Base-by-base conservation (phyloP, 1,140 invertebrate species). In the Schlechtendalia chinensis region DNA sequence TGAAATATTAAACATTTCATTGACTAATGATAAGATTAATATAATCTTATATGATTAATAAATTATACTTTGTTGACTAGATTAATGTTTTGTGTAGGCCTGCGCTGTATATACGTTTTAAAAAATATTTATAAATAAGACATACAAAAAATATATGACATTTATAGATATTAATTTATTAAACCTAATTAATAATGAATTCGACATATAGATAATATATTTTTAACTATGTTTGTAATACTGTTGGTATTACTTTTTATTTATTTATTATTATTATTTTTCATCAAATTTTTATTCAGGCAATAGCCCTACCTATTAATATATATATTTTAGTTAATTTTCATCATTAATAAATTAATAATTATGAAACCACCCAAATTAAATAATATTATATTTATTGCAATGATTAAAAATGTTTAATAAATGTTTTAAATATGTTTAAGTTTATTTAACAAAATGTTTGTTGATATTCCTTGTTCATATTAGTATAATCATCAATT, bases 351-450 rank as follows among this genome's bases (percentile, higher is more conserved):
- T 54, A 63, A 16, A 16, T 54, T 29, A n/a, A 71, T 50, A 71
- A 71, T 53, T 53, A 29, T 29, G 19, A 27, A 54, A 54, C 17
- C 27, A 53, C 27, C 14, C 67, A 69, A 69, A 27, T 45, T 22
- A 67, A 67, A 47, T 65, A 67, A 67, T 47, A 50, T 50, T 69
- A 39, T 72, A 54, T 72, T 72, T 72, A 72, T 72, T 72, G 69
- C 17, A 54, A 72, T 29, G 19, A 72, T 54, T 72, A 53, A 72
- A 72, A 72, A 72, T 72, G 50, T 72, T 72, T 72, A 72, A 72
- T 53, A 72, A 29, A 54, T 72, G 69, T 72, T 72, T 63, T 17
- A 32, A 72, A 53, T 53, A 29, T 14, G 17, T 53, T 29, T 5
- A 29, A 12, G 29, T 72, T 72, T 72, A 54, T 32, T 50, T 67